phyloP scores from a whole-genome alignment of 2,888 invertebrate species.

The Lissocephala sabroskyi region DNA sequence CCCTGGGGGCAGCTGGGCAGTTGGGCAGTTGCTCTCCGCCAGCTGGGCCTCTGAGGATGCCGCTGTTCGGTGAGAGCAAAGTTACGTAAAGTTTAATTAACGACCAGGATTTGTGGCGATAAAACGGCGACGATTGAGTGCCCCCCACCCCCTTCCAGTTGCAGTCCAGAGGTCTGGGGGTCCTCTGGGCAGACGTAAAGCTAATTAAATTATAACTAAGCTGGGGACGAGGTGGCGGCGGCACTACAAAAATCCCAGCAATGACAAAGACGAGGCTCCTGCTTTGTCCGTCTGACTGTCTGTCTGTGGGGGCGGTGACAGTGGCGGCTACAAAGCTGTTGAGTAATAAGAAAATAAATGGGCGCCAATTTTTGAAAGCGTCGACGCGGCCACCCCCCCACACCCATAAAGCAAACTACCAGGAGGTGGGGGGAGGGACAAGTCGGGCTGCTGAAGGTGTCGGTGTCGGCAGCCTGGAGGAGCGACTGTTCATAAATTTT shows the following conservation, averaged over 20 bases:
- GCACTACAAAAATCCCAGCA: no score
- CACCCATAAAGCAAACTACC: no score
- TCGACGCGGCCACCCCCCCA: constrained; percentile 4
- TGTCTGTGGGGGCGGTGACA: not conserved
- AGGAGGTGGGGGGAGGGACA: no score
- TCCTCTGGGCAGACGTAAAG: constrained; percentile 35
- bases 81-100: constrained; percentile 47
- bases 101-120: constrained; percentile 37
- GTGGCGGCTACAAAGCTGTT: no score
- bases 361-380: constrained; percentile 22
- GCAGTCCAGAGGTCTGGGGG: no score
- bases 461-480: constrained; percentile 7
- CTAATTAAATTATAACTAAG: constrained; percentile 54
- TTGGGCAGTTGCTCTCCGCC: constrained; percentile 33
- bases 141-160: not conserved
- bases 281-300: no score
- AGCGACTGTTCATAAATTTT: no score
- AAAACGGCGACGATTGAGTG: constrained; percentile 13
- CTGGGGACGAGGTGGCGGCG: not conserved
- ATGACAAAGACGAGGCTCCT: no score
- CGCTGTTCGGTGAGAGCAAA: constrained; percentile 30
- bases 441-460: constrained; percentile 23
- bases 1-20: constrained; percentile 28
- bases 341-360: constrained; percentile 51
- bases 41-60: constrained; percentile 18